A percentile compares a stretch with the other conserved stretches of the same genome.
phyloP scores from a whole-genome alignment of 1,140 invertebrate genomes.

The Microplitis mediator region DNA sequence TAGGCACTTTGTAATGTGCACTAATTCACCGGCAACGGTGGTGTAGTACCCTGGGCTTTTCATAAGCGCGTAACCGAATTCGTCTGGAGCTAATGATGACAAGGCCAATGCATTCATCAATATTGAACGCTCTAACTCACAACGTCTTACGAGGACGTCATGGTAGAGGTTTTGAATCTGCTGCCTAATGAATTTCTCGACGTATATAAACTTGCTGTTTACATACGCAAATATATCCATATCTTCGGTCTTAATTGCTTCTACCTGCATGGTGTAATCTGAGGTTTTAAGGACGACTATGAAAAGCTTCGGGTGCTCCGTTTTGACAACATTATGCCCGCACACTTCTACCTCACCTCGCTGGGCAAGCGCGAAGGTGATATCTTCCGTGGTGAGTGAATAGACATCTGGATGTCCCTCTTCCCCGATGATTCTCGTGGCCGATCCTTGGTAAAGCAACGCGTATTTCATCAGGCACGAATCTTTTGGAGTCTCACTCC shows the following conservation, averaged over 20 bases:
- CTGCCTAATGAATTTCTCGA: conserved; percentile 25
- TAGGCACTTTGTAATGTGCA: conserved; percentile 30
- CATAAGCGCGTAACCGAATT: conserved; percentile 34
- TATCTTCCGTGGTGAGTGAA: too few relatives aligned
- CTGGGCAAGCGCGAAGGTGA: too few relatives aligned
- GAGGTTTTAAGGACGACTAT: conserved; percentile 28
- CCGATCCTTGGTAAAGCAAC: too few relatives aligned
- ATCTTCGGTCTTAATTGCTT: conserved; percentile 18
- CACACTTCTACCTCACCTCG: too few relatives aligned
- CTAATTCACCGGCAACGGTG: conserved; percentile 18
- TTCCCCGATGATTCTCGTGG: background rate
- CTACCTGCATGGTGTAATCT: background rate
- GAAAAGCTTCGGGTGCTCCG: conserved; percentile 25
- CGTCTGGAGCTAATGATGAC: conserved; percentile 18
- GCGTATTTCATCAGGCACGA: too few relatives aligned
- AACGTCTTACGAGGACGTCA: conserved; percentile 25
- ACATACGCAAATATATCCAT: conserved; percentile 36
- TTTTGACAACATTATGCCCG: too few relatives aligned
- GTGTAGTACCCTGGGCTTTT: conserved; percentile 32
- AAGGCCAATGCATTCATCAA: conserved; percentile 27
- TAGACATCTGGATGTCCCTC: too few relatives aligned
- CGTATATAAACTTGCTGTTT: conserved; percentile 36
- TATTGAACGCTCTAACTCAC: conserved; percentile 27
- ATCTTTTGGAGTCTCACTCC: background rate
- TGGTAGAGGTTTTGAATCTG: conserved; percentile 27